A percentile compares a stretch with the other conserved stretches of the same genome.
These are phyloP conservation scores for Drosophila mayaguana DNA, from an alignment of 2,888 invertebrate species.

Conservation along the genomic window DNA sequence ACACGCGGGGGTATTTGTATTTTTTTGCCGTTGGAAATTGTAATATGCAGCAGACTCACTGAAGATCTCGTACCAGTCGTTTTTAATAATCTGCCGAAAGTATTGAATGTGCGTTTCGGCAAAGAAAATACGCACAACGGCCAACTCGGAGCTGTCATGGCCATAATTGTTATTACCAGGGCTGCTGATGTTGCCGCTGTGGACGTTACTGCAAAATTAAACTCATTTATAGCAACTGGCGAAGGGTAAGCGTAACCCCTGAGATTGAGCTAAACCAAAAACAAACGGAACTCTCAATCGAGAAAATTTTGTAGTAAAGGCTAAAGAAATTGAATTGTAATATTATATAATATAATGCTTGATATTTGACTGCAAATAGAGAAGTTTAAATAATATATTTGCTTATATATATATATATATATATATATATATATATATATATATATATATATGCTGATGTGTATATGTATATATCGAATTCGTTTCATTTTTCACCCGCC, in stretches of 20 bases:
- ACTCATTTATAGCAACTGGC: constrained; percentile 50
- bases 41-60: constrained; percentile 86
- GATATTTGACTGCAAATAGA: not conserved
- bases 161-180: constrained; percentile 68
- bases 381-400: no score
- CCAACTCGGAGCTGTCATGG: constrained; percentile 58
- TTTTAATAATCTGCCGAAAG: constrained; percentile 80
- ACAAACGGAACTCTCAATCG: constrained; percentile 5
- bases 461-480: not conserved
- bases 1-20: constrained; percentile 4
- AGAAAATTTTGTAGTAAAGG: constrained; percentile 8
- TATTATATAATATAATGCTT: not conserved
- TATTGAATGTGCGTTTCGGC: constrained; percentile 74
- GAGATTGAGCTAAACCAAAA: not conserved
- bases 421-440: not conserved
- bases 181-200: constrained; percentile 16
- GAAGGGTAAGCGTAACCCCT: constrained; percentile 23
- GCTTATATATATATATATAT: not conserved
- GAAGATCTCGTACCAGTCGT: constrained; percentile 87
- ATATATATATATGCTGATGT: no score
- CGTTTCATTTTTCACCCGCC: not conserved
- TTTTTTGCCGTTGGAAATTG: constrained; percentile 36
- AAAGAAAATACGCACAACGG: constrained; percentile 78
- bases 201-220: constrained; percentile 62
- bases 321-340: constrained; percentile 7